Evolutionary conservation across 2,113 vertebrate genomes (phyloP), one percentile per base, ranked within the genome.

Genomic region (Mungos mungo): DNA sequence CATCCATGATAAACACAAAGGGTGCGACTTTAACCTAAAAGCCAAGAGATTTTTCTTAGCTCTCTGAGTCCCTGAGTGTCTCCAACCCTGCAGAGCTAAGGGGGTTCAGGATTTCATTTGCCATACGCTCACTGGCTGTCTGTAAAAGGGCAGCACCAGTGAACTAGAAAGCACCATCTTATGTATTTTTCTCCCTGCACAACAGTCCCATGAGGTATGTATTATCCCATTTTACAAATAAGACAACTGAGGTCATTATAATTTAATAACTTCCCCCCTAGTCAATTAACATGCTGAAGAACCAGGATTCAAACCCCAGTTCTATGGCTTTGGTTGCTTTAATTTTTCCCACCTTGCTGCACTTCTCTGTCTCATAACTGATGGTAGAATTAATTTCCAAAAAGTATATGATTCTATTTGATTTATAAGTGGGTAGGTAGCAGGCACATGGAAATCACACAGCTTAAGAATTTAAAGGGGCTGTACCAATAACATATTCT

Each of bases 21-120:
- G 52, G 2, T 45, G 31, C 52, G 54, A 72, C 27, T 21, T 86
- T 41, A 83, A 33, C 41, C 57, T 88, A 31, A 69, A 90, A 0
- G 12, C 60, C 77, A 38, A n/a, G 95, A 85, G 29, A 38, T 71
- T 81, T 86, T 89, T 92, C 81, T 74, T 47, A 96, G 57, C 16
- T 65, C 68, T n/a, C 69, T 71, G 76, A 66, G 63, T 98, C 29
- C 57, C 57, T 23, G 74, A 92, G 29, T 33, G 41, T 84, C 69
- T 92, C 94, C 94, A 93, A 45, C 33, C 80, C 95, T 90, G 96
- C 96, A 95, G 96, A 96, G 97, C 74, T 85, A 97, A 97, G 23
- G 72, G 72, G 74, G 23, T 23, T 97, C 93, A 90, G 83, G 25
- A 41, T 74, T 93, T 74, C 60, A 33, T 71, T 87, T 84, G 54